These are phyloP conservation scores for Nasonia longicornis DNA, from an alignment of 1,140 invertebrate genomes.

Conservation along the genomic window DNA sequence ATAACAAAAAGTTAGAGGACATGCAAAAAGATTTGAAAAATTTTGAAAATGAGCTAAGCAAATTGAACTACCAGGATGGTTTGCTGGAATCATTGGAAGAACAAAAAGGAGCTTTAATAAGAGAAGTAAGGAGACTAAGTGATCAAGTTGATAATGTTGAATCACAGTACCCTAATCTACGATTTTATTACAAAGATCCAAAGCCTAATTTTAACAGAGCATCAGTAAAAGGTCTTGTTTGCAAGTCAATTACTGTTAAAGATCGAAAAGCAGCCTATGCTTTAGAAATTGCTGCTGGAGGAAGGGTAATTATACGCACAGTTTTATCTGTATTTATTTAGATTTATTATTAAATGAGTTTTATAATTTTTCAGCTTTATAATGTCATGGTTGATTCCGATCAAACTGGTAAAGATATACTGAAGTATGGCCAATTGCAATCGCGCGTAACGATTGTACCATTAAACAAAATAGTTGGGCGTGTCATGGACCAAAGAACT, in stretches of 20 bases:
- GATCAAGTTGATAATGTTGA: slow-evolving; percentile 75
- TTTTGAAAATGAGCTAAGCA: slow-evolving; percentile 71
- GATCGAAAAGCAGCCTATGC: slow-evolving; percentile 83
- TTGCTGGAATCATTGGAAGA: slow-evolving; percentile 72
- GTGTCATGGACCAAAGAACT: slow-evolving; percentile 72
- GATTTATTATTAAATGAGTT: not conserved
- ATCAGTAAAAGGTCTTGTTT: slow-evolving; percentile 85
- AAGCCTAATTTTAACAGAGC: slow-evolving; percentile 81
- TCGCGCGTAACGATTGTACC: slow-evolving; percentile 88
- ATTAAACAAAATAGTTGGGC: slow-evolving; percentile 88
- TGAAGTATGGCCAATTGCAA: slow-evolving; percentile 85
- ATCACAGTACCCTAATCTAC: slow-evolving; percentile 76
- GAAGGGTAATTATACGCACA: slow-evolving; percentile 72
- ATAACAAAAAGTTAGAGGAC: slow-evolving; percentile 75
- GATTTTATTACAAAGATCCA: slow-evolving; percentile 83
- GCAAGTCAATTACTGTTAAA: slow-evolving; percentile 79
- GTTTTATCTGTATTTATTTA: slow-evolving; percentile 45
- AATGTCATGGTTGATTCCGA: slow-evolving; percentile 94
- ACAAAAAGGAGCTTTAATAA: slow-evolving; percentile 68
- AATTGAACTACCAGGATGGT: slow-evolving; percentile 79
- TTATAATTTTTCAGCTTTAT: slow-evolving; percentile 77
- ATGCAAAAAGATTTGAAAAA: slow-evolving; percentile 75
- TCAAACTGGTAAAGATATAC: slow-evolving; percentile 83
- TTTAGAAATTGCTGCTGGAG: slow-evolving; percentile 88
- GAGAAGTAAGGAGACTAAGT: slow-evolving; percentile 69